Evolutionary conservation across 2,888 invertebrate genomes (phyloP), one percentile per base, ranked within the genome.

Genomic region (Sphaerophoria rueppellii): DNA sequence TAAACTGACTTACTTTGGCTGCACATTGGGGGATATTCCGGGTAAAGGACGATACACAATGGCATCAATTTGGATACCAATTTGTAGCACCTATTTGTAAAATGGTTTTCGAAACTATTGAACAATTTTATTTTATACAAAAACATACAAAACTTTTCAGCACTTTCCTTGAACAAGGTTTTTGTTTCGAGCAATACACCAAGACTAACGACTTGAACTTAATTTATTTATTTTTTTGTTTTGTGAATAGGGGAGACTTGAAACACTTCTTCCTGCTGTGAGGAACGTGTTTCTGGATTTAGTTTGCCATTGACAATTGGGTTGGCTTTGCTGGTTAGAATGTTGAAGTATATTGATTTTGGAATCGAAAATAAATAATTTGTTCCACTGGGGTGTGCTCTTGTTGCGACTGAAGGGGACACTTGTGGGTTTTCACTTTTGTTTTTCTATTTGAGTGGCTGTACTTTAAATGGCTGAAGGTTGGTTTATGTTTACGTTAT

Each of bases 181-280:
- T 75, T 80, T 75, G 57, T 75, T 50, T 72, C 75, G 54, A 83
- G 72, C 57, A 76, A 83, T 76, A 80, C 72, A 80, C 61, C 43
- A 37, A 71, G 12, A 83, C 83, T 83, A 83, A 75, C 55, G 60
- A 76, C 55, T 75, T 67, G 71, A 16, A n/a, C 46, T 46, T 55
- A 40, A 60, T 69, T 67, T 40, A 48, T 12, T 48, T 60, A 61
- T 77, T 24, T 24, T 24, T 24, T 24, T 1, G 1, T 24, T 24
- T 24, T 24, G 24, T 24, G 1, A 24, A 24, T 2, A 24, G 24
- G 24, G n/a, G 24, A 4, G 69, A 50, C 55, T 55, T 12, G 35
- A 55, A 37, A 12, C 43, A 43, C 1, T 24, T 24, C 24, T 24
- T 24, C 24, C 24, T 24, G 24, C 6, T 40, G 43, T 43, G 34